Evolutionary conservation across 2,888 invertebrate species (phyloP).

Genomic region (Lobophora halterata): DNA sequence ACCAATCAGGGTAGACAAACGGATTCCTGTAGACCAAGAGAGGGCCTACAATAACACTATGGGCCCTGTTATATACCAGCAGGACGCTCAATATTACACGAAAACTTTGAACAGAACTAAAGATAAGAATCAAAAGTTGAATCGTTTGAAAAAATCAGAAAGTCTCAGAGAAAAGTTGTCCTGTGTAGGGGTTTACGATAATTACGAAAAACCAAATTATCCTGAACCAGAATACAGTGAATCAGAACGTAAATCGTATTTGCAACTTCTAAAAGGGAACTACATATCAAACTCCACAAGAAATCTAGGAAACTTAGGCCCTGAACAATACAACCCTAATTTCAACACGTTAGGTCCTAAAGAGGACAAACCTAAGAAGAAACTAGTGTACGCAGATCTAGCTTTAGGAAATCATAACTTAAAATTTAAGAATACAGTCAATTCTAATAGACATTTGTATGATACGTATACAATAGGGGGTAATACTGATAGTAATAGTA

Average conservation of each 20-base stretch:
- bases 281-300: slow-evolving; percentile 76
- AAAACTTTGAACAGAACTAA: slow-evolving; percentile 74
- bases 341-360: slow-evolving; percentile 62
- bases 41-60: slow-evolving; percentile 70
- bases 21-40: slow-evolving; percentile 72
- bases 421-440: slow-evolving; percentile 80
- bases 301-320: slow-evolving; percentile 66
- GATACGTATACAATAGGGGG: slow-evolving; percentile 74
- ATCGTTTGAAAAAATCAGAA: slow-evolving; percentile 74
- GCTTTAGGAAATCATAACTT: slow-evolving; percentile 79
- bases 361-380: slow-evolving; percentile 73
- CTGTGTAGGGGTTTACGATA: slow-evolving; percentile 74
- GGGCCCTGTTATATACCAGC: slow-evolving; percentile 73
- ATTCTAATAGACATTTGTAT: slow-evolving; percentile 79
- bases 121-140: slow-evolving; percentile 73
- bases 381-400: slow-evolving; percentile 77
- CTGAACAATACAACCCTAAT: slow-evolving; percentile 58
- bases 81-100: slow-evolving; percentile 69
- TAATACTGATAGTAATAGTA: slow-evolving; percentile 65
- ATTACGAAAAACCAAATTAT: slow-evolving; percentile 72
- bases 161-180: slow-evolving; percentile 74
- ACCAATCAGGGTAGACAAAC: slow-evolving; percentile 82
- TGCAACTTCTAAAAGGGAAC: slow-evolving; percentile 71
- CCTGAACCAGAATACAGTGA: slow-evolving; percentile 71
- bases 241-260: slow-evolving; percentile 68